Evolutionary conservation across 2,113 vertebrate genomes (phyloP).

Genomic region (Dasyurus viverrinus): DNA sequence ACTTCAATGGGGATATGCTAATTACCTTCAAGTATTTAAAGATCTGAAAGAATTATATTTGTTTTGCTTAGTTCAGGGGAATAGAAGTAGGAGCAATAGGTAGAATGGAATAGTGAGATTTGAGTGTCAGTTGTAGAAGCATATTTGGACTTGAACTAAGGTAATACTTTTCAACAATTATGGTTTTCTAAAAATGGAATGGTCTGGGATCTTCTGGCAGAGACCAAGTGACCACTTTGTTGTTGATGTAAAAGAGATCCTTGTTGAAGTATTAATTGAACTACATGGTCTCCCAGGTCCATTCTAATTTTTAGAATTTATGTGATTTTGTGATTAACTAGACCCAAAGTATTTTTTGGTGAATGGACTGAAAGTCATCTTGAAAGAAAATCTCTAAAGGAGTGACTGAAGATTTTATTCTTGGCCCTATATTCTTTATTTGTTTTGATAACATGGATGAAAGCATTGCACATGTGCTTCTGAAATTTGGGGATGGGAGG

Average conservation of each 20-base stretch:
- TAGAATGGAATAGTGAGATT: neutral
- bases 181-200: neutral
- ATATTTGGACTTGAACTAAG: neutral
- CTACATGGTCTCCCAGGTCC: neutral
- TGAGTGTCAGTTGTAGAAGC: neutral
- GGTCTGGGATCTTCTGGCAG: neutral
- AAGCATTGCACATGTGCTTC: neutral
- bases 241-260: neutral
- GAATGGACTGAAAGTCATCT: neutral
- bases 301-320: neutral
- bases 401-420: neutral
- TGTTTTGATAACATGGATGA: neutral
- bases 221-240: neutral
- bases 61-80: neutral
- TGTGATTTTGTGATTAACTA: neutral
- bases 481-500: neutral
- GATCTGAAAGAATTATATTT: neutral
- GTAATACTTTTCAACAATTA: neutral
- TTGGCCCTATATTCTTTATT: neutral
- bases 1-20: neutral
- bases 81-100: neutral
- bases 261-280: neutral
- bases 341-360: neutral
- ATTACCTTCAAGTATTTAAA: neutral
- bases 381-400: neutral